Percentiles rank a stretch among this genome's conserved stretches.
Evolutionary conservation across 2,888 invertebrate genomes (phyloP).

Genomic region (Drymonia ruficornis): DNA sequence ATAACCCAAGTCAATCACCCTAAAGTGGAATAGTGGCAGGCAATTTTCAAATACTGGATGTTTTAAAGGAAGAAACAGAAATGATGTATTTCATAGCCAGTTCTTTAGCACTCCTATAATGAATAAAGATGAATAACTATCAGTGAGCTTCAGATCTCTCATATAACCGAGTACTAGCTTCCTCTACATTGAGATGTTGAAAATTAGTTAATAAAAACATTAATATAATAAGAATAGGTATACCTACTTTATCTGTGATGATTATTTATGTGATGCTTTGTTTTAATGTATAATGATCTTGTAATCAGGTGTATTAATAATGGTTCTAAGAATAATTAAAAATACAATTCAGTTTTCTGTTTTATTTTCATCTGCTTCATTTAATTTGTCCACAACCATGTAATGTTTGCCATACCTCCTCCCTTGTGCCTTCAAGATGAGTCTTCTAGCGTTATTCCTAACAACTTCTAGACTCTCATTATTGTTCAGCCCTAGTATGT

Average conservation of each 20-base stretch:
- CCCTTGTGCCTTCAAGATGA: conserved; percentile 86
- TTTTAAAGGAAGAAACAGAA: no score
- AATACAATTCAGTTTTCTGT: conserved; percentile 40
- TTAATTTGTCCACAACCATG: conserved; percentile 48
- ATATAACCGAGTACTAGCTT: no score
- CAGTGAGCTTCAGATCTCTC: no score
- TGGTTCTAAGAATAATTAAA: conserved; percentile 10
- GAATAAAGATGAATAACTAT: no score
- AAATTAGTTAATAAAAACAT: background rate
- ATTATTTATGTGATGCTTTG: conserved; percentile 37
- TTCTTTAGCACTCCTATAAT: no score
- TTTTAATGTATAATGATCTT: conserved; percentile 17
- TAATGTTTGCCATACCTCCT: conserved; percentile 79
- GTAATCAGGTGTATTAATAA: conserved; percentile 1
- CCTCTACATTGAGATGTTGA: background rate
- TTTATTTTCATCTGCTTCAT: conserved; percentile 50
- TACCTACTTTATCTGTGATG: conserved; percentile 62
- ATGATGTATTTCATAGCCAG: no score
- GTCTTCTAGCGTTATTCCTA: conserved; percentile 83
- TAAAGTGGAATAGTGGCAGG: conserved; percentile 43
- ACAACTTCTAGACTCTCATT: conserved; percentile 88
- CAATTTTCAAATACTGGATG: conserved; percentile 10
- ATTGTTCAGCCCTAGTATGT: conserved; percentile 89
- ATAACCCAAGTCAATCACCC: conserved; percentile 19
- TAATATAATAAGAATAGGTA: background rate